Conservation (phyloP, 1,140 invertebrate species). For the Colletes latitarsis region DNA sequence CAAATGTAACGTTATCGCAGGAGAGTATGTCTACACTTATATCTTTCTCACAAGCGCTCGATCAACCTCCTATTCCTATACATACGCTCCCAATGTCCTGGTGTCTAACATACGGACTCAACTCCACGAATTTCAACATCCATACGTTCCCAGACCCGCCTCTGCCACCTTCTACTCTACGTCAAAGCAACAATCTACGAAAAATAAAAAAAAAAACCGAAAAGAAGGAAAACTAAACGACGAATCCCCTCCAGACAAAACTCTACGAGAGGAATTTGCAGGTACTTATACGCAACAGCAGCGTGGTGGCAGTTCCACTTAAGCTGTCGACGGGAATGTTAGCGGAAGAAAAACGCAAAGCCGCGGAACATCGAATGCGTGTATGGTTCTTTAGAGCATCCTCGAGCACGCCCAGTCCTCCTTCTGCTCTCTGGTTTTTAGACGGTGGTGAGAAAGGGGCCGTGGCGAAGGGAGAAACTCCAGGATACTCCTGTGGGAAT, state of each 20-base stretch:
- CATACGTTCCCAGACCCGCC: no score
- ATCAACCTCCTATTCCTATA: no score
- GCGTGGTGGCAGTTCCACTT: slow-evolving; percentile 16
- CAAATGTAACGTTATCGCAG: no score
- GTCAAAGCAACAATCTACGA: no score
- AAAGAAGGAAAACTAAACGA: not conserved
- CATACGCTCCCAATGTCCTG: no score
- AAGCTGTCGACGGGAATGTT: slow-evolving; percentile 21
- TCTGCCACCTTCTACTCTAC: not conserved
- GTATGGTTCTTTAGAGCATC: not conserved
- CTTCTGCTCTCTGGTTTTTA: slow-evolving; percentile 35
- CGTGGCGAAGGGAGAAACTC: slow-evolving; percentile 1
- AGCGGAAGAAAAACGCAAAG: slow-evolving; percentile 14
- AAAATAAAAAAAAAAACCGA: no score
- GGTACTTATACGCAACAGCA: slow-evolving; percentile 6
- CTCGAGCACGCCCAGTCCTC: slow-evolving; percentile 15
- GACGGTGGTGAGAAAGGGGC: not conserved
- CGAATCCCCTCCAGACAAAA: not conserved
- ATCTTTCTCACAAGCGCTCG: no score
- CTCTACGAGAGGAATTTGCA: not conserved
- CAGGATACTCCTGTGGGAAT: slow-evolving; percentile 46
- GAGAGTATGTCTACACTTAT: no score
- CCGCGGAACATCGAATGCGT: slow-evolving; percentile 27
- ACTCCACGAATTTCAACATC: no score
- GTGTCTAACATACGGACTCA: no score